phyloP scores from a whole-genome alignment of 2,797 vertebrate genomes.

The Echeneis naucrates region DNA sequence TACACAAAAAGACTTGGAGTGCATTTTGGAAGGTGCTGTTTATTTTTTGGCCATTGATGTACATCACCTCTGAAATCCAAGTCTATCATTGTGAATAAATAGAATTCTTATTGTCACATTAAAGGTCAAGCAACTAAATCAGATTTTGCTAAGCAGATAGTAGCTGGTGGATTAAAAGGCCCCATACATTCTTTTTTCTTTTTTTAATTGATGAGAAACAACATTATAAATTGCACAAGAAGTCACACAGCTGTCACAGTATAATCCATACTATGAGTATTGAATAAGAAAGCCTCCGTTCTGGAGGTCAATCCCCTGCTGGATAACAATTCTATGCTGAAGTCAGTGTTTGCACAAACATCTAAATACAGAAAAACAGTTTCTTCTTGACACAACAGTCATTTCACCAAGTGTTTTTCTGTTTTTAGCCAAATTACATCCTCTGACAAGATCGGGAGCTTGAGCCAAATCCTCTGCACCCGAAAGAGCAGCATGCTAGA shows the following conservation, averaged over 20 bases:
- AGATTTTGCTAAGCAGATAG: neutral
- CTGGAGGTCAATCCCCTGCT: slow-evolving; percentile 2
- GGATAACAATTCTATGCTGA: slow-evolving; percentile 17
- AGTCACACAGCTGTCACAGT: neutral
- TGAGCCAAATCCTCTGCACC: slow-evolving; percentile 12
- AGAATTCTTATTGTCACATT: neutral
- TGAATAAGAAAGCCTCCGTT: neutral
- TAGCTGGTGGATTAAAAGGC: slow-evolving; percentile 19
- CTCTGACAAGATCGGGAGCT: slow-evolving; percentile 13
- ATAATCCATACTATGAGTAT: neutral
- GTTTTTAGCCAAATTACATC: slow-evolving; percentile 60
- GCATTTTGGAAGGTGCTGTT: neutral
- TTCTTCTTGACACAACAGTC: slow-evolving; percentile 1
- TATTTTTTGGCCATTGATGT: neutral
- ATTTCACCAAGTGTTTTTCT: slow-evolving; percentile 33
- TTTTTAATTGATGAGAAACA: slow-evolving; percentile 11
- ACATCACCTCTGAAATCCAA: neutral
- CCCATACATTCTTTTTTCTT: slow-evolving; percentile 1
- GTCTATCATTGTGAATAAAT: neutral
- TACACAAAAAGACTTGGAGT: neutral
- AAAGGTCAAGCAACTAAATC: neutral
- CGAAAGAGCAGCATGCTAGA: slow-evolving; percentile 17
- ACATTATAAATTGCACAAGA: neutral
- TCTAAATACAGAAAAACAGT: slow-evolving; percentile 18
- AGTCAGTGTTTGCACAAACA: slow-evolving; percentile 8